phyloP scores from a whole-genome alignment of 2,888 invertebrate species.

The Eupeodes latifasciatus region DNA sequence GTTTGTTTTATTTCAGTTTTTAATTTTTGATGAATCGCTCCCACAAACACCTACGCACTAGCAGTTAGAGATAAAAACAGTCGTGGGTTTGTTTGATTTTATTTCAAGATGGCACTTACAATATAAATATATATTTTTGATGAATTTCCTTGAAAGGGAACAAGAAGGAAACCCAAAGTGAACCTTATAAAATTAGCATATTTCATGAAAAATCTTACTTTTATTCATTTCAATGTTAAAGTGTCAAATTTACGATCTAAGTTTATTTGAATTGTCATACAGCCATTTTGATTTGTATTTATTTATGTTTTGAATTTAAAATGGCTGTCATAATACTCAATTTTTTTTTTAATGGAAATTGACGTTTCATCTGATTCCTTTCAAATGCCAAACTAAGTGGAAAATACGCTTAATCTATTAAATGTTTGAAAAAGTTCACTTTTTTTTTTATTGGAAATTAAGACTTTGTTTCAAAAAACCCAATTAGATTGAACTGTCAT shows the following conservation, averaged over 20 bases:
- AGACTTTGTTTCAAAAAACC: too few relatives aligned
- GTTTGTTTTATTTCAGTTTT: slow-evolving; percentile 34
- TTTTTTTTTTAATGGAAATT: too few relatives aligned
- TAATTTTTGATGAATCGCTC: slow-evolving; percentile 29
- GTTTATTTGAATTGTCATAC: too few relatives aligned
- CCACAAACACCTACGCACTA: slow-evolving; percentile 52
- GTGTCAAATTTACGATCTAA: not conserved
- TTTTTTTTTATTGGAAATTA: too few relatives aligned
- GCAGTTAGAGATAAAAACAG: not conserved
- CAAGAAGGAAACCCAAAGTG: not conserved
- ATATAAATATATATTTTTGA: not conserved
- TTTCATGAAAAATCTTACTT: slow-evolving; percentile 40
- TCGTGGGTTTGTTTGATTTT: not conserved
- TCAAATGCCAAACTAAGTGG: too few relatives aligned
- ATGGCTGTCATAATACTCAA: too few relatives aligned
- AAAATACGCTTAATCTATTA: too few relatives aligned
- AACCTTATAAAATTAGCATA: slow-evolving; percentile 45
- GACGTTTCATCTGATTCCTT: too few relatives aligned
- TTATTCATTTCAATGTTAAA: not conserved
- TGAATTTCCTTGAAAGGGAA: not conserved
- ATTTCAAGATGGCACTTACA: not conserved
- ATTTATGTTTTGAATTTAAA: too few relatives aligned
- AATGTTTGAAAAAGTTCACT: too few relatives aligned
- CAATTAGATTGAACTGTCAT: too few relatives aligned
- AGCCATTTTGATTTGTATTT: too few relatives aligned